A percentile compares a stretch with the other conserved stretches of the same genome.
These are phyloP conservation scores for Salvelinus fontinalis DNA, from an alignment of 2,113 vertebrate genomes.

Conservation along the genomic window DNA sequence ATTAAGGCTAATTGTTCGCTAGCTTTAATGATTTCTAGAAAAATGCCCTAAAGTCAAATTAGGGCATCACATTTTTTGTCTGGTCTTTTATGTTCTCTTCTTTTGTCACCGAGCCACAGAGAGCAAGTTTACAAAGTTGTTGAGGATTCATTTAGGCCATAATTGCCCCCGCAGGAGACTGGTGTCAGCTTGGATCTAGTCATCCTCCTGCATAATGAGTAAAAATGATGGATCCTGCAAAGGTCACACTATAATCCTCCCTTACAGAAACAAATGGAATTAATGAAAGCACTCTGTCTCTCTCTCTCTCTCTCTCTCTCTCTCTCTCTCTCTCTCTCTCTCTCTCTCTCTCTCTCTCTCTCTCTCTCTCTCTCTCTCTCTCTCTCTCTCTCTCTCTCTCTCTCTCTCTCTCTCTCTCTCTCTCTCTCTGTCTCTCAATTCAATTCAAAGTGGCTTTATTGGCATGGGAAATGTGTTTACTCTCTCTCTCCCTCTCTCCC, in stretches of 20 bases:
- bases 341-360: background rate
- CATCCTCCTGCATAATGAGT: slow-evolving; percentile 85
- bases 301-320: background rate
- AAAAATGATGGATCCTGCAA: slow-evolving; percentile 85
- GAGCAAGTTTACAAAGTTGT: slow-evolving; percentile 69
- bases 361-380: background rate
- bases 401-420: too few relatives aligned
- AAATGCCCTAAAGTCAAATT: slow-evolving; percentile 56
- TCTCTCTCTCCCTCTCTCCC: slow-evolving; percentile 17
- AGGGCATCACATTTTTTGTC: slow-evolving; percentile 35
- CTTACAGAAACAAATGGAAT: slow-evolving; percentile 87
- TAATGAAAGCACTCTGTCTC: slow-evolving; percentile 81
- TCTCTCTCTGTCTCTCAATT: background rate
- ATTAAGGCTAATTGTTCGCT: slow-evolving; percentile 55
- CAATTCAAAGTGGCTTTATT: too few relatives aligned
- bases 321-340: slow-evolving; percentile 20
- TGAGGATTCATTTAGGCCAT: slow-evolving; percentile 76
- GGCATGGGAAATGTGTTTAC: background rate
- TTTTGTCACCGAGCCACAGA: slow-evolving; percentile 47
- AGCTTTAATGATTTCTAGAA: slow-evolving; percentile 52
- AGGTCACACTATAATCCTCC: slow-evolving; percentile 85
- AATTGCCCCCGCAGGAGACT: slow-evolving; percentile 84
- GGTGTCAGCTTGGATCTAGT: slow-evolving; percentile 78
- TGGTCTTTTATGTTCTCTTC: slow-evolving; percentile 33
- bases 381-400: too few relatives aligned